Base-by-base conservation (phyloP, 1,140 invertebrate species). In the Hylyphantes graminicola region DNA sequence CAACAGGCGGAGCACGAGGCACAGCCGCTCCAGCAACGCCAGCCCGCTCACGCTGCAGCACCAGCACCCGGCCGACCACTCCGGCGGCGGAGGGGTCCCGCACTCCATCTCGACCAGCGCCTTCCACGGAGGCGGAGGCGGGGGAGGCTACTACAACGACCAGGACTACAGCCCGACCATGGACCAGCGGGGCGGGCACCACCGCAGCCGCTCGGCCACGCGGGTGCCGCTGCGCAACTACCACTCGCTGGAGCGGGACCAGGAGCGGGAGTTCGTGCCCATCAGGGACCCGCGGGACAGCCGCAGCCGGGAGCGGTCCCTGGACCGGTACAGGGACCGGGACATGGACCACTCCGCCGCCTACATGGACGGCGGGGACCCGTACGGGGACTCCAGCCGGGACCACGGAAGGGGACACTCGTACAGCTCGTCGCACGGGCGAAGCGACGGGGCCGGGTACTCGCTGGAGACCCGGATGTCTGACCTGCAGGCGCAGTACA, bases 401-500 rank as follows among this genome's bases (percentile, higher is more conserved):
- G 35, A 35, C 35, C 78, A 82, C 67, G 63, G 64, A 9, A 13
- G 19, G 8, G 72, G 68, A 50, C 68, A 76, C 57, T 73, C 53
- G 15, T 70, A 59, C 51, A 76, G 79, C 57, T 72, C 65, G 8
- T 86, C 86, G 91, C 92, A 98, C 87, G 94, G 96, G 57, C 97
- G 98, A 89, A 54, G 55, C 15, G 72, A 50, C 17, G 70, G 80
- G 53, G 70, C 64, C 10, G 79, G 87, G 3, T 87, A 88, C 72
- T 76, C 75, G 53, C 92, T 99, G 59, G 97, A 98, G 90, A 93
- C 95, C 87, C 96, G 98, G 91, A 97, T 98, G 89, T 94, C 94
- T 87, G 97, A 99, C 89, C 92, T 98, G 83, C 97, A 98, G 89
- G 93, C 95, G n/a, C 97, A 99, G 90, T 93, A 98, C 88, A 95